These are phyloP conservation scores for Scyliorhinus canicula DNA, from an alignment of 2,797 vertebrate genomes.

Conservation along the genomic window DNA sequence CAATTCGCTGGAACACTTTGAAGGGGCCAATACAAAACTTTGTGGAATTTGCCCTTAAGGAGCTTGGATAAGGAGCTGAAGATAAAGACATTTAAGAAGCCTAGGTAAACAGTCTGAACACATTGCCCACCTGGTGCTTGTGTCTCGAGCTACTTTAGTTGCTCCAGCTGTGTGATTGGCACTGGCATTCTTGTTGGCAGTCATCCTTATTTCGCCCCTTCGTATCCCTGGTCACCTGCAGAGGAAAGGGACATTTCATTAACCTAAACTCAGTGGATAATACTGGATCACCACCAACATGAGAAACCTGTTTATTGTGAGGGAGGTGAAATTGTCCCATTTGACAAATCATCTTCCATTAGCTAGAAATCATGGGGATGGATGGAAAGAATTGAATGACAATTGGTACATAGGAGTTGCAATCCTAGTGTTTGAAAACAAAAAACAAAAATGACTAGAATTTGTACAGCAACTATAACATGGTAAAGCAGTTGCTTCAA, in stretches of 20 bases:
- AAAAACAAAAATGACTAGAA: neutral
- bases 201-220: slow-evolving; percentile 81
- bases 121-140: slow-evolving; percentile 77
- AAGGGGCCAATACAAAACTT: neutral
- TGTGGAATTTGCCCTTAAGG: neutral
- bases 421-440: neutral
- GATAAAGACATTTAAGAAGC: neutral
- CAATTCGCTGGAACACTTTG: neutral
- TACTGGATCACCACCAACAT: neutral
- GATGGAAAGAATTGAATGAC: neutral
- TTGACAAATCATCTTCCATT: neutral
- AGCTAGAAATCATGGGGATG: neutral
- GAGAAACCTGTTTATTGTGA: neutral
- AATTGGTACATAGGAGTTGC: neutral
- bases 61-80: neutral
- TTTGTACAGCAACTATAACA: neutral
- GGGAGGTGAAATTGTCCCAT: neutral
- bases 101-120: neutral
- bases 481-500: neutral
- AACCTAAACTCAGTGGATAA: neutral
- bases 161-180: slow-evolving; percentile 75
- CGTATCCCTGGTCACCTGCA: slow-evolving; percentile 64
- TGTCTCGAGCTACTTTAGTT: slow-evolving; percentile 75
- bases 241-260: slow-evolving; percentile 42
- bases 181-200: slow-evolving; percentile 92